These are phyloP conservation scores for Oxyura jamaicensis DNA, from an alignment of 2,113 vertebrate species.

Conservation along the genomic window DNA sequence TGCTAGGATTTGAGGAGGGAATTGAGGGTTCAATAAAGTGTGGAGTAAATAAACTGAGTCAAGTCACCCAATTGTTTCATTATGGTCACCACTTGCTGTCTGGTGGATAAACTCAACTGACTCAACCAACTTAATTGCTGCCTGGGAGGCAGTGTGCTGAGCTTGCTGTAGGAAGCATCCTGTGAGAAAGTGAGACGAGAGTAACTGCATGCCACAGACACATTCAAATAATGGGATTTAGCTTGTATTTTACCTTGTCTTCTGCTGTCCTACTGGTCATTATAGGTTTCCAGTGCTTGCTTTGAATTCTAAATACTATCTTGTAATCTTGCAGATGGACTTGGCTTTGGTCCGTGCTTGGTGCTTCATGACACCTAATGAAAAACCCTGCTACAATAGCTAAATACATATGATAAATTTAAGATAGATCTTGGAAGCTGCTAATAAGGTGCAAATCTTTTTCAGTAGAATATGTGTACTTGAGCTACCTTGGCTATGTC, in stretches of 20 bases:
- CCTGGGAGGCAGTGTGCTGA: not conserved
- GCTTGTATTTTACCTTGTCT: not conserved
- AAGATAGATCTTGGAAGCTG: not conserved
- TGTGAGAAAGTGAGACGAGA: not conserved
- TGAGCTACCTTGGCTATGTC: not conserved
- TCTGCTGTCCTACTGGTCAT: not conserved
- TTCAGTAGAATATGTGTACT: not conserved
- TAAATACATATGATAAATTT: rapidly evolving
- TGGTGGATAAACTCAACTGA: not conserved
- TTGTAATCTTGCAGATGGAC: not conserved
- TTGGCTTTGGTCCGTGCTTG: not conserved
- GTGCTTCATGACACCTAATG: not conserved
- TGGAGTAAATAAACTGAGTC: not conserved
- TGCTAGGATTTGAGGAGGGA: not conserved
- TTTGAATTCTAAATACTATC: not conserved
- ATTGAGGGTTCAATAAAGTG: not conserved
- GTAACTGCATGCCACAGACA: not conserved
- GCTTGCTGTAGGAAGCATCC: not conserved
- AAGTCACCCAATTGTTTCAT: not conserved
- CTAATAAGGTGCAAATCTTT: not conserved
- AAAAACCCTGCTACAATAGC: not conserved
- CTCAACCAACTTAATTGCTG: not conserved
- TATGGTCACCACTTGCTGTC: not conserved
- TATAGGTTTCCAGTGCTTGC: not conserved
- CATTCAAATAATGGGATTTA: not conserved